Evolutionary conservation across 1,140 invertebrate species (phyloP), one percentile per base, ranked within the genome.

Genomic region (Zaprionus gabonicus): DNA sequence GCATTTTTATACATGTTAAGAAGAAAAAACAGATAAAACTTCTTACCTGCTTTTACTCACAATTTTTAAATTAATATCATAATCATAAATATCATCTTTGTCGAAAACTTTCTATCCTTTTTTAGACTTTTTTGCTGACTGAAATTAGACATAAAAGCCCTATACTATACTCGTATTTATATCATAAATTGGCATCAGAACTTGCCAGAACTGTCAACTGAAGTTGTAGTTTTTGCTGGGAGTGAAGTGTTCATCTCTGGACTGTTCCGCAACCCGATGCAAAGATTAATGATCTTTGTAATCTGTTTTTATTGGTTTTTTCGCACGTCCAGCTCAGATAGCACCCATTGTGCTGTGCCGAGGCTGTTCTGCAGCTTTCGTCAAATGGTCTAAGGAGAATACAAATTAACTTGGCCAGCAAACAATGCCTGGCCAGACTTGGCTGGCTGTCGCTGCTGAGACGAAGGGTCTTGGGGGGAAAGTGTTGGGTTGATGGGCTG

Each of bases 351-450:
- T 51, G 20, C 46, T 25, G 20, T 51, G 3, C 20, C 46, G 46
- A n/a, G 38, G 15, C 38, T n/a, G 38, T 3, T 4, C 76, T 70
- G 62, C 63, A 75, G 74, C 71, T 76, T 73, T 60, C 84, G 87
- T 88, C 81, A 87, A 81, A 76, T 76, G 71, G 81, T 83, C 81
- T 88, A 88, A 90, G 77, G 88, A 67, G 85, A 88, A 88, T 88
- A 88, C 85, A 88, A 88, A 88, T 88, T 88, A 88, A 88, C 75
- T 88, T 82, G 83, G 81, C 70, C 63, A 65, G 55, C 71, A 85
- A 72, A 73, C 77, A 84, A 84, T 74, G 78, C 76, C 51, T 34
- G 55, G 27, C 46, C 31, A 38, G 17, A 55, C 36, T 44, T 25
- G 3, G 31, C n/a, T 44, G 58, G 17, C 23, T 25, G 25, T 2